Evolutionary conservation across 2,113 vertebrate genomes (phyloP), one percentile per base, ranked within the genome.

Genomic region (Psittacula cyanocephala): DNA sequence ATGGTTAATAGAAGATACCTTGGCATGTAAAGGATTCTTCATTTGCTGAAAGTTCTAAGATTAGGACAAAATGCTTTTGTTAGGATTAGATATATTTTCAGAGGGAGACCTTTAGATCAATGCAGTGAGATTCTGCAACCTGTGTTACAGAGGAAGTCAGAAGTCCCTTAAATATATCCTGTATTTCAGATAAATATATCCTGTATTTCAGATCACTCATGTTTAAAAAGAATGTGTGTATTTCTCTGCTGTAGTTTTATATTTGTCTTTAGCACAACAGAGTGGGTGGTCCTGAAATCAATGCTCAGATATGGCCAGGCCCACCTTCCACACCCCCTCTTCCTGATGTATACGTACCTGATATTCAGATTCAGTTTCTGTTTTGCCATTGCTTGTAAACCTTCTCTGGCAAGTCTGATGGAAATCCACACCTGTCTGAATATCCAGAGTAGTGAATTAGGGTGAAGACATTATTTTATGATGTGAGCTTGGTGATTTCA

Each of bases 211-310:
- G 22, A 75, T 57, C n/a, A 23, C 13, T 25, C 37, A 60, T 8
- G 10, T 93, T 74, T 53, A 70, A 78, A 91, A 59, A 37, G 39
- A 92, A 89, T 53, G 12, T 52, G 31, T 14, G 10, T 57, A 27
- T 49, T 91, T 86, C 24, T 93, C 39, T 88, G 9, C 25, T 53
- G 28, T 7, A 41, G 25, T 65, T 94, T 82, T 74, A 35, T 89
- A 53, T 88, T 75, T 90, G 31, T 44, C n/a, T 92, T 89, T 88
- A 57, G 29, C 47, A 75, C 13, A 62, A 62, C 5, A n/a, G 71
- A 87, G 86, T 85, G 46, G 20, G 33, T 71, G 28, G 64, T 55
- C n/a, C 69, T 95, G 92, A 96, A 96, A 82, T 78, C 43, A 87
- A 37, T 62, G 23, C 69, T 69, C 47, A 91, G 67, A 67, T 67